These are phyloP conservation scores for Crotalus viridis DNA, from an alignment of 2,113 vertebrate species.

Conservation along the genomic window DNA sequence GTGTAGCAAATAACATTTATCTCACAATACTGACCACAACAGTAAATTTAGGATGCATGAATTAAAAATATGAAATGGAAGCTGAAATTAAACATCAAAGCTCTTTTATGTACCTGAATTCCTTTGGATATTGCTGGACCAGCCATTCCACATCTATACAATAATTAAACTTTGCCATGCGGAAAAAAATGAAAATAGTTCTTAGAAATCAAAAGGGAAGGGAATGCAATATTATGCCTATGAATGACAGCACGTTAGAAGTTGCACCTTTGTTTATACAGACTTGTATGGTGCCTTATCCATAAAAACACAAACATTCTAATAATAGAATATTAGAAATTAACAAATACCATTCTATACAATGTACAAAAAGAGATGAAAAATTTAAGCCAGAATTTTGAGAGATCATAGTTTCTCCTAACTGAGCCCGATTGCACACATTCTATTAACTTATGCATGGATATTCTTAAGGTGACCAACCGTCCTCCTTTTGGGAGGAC, in stretches of 20 bases:
- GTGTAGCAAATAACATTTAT: not conserved
- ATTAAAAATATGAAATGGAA: not conserved
- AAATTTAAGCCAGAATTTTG: not conserved
- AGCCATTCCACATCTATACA: slow-evolving; percentile 95
- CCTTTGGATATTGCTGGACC: slow-evolving; percentile 84
- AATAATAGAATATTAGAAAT: not conserved
- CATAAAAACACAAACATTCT: not conserved
- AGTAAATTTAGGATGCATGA: not conserved
- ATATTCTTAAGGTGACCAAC: too few relatives aligned
- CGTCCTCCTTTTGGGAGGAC: too few relatives aligned
- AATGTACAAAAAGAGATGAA: not conserved
- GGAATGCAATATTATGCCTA: not conserved
- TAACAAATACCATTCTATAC: not conserved
- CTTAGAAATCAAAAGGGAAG: slow-evolving; percentile 16
- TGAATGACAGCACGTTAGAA: not conserved
- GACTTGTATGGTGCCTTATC: not conserved
- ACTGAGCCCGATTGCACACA: not conserved
- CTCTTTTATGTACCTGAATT: slow-evolving; percentile 82
- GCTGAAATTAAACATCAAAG: not conserved
- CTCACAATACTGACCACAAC: not conserved
- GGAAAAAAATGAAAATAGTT: slow-evolving; percentile 33
- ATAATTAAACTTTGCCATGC: slow-evolving; percentile 87
- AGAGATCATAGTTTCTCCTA: not conserved
- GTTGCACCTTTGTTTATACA: not conserved
- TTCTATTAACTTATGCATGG: not conserved